phyloP scores from a whole-genome alignment of 2,113 vertebrate species.

The Chaetorhynchus papuensis region DNA sequence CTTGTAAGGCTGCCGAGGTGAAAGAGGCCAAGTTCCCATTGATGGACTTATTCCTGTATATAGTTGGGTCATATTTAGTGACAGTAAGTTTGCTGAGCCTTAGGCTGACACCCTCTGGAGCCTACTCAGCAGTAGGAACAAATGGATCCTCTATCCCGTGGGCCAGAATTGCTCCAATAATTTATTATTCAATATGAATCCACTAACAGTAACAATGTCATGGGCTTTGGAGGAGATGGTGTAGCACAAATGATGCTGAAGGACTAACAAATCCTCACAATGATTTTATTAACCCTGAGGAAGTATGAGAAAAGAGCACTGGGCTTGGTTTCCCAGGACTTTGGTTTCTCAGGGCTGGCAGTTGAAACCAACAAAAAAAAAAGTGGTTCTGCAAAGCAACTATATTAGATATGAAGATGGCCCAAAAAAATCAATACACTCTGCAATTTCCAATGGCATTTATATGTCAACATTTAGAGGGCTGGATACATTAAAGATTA shows the following conservation, averaged over 20 bases:
- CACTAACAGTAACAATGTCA: background rate
- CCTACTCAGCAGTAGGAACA: background rate
- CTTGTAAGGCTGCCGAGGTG: background rate
- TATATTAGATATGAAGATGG: background rate
- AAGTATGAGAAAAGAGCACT: background rate
- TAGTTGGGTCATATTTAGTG: background rate
- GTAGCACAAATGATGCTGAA: background rate
- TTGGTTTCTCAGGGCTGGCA: background rate
- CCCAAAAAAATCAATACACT: background rate
- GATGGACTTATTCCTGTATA: background rate
- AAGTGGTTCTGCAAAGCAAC: background rate
- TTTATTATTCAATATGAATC: background rate
- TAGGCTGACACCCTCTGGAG: background rate
- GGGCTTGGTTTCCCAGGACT: background rate
- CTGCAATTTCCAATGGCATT: background rate
- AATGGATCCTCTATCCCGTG: background rate
- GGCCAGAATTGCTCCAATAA: background rate
- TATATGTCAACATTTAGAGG: background rate
- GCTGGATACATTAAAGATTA: background rate
- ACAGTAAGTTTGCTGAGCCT: background rate
- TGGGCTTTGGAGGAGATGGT: background rate
- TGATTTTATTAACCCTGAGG: background rate
- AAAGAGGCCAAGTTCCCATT: background rate
- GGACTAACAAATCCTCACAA: background rate
- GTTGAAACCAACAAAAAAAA: background rate